Conservation (phyloP, 2,797 vertebrate species). For the Pipistrellus pygmaeus region DNA sequence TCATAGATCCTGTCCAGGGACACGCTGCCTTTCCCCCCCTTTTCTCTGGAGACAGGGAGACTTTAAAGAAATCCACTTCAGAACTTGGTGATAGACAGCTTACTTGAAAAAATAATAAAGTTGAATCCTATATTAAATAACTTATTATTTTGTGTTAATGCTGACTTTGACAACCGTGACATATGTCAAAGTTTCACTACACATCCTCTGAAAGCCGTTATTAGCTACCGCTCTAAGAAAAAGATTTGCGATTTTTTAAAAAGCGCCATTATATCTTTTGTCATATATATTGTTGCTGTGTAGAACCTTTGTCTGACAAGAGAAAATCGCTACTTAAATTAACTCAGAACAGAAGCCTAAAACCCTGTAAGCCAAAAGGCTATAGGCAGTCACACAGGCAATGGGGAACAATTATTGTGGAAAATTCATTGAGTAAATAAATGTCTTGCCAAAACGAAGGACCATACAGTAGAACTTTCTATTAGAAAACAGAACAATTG, state of each 20-base stretch:
- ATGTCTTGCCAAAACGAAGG: not conserved
- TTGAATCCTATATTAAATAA: constrained; percentile 85
- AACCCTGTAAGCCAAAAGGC: constrained; percentile 1
- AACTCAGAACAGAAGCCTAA: constrained; percentile 44
- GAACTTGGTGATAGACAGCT: constrained; percentile 90
- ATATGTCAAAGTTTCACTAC: constrained; percentile 82
- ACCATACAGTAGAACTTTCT: not conserved
- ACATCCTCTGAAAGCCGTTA: constrained; percentile 72
- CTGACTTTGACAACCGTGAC: constrained; percentile 82
- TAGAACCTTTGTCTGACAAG: constrained; percentile 24
- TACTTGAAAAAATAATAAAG: constrained; percentile 85
- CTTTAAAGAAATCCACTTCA: constrained; percentile 92
- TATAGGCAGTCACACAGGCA: not conserved
- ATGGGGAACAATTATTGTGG: not conserved
- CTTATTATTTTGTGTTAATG: constrained; percentile 86
- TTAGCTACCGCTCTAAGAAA: constrained; percentile 53
- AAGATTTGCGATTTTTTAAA: not conserved
- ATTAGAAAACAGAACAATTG: constrained; percentile 49
- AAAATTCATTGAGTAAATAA: constrained; percentile 58
- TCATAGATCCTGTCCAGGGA: constrained; percentile 92
- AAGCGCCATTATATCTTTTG: constrained; percentile 57
- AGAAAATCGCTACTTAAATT: constrained; percentile 45
- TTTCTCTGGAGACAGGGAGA: constrained; percentile 90
- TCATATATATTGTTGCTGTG: constrained; percentile 32
- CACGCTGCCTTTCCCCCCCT: constrained; percentile 89